phyloP scores from a whole-genome alignment of 1,140 invertebrate genomes.

The Drosophila obscura region DNA sequence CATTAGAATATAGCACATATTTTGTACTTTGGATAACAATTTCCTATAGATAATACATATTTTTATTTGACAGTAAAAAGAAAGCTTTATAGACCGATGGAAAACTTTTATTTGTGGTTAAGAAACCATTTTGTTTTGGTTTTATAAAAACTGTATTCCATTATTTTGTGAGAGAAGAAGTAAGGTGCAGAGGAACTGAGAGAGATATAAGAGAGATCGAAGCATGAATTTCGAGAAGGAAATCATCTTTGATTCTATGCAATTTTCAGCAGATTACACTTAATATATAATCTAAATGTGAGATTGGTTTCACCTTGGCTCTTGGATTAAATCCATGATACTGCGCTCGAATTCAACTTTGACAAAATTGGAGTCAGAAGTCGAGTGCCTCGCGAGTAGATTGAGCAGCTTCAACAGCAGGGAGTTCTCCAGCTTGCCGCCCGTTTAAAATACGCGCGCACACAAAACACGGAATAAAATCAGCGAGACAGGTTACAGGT shows the following conservation, averaged over 20 bases:
- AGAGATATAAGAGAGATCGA: no score
- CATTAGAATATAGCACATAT: no score
- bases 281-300: not conserved
- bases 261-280: not conserved
- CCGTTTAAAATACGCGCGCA: conserved; percentile 15
- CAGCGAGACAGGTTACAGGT: not conserved
- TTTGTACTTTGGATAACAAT: no score
- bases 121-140: no score
- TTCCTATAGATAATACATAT: not conserved
- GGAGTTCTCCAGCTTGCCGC: conserved; percentile 79
- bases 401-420: conserved; percentile 75
- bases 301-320: conserved; percentile 65
- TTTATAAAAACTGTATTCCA: no score
- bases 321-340: conserved; percentile 81
- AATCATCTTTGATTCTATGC: no score
- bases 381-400: conserved; percentile 63
- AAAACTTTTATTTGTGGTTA: no score
- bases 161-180: no score
- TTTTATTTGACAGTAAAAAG: no score
- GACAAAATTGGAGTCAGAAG: conserved; percentile 67
- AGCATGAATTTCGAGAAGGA: no score
- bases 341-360: conserved; percentile 82
- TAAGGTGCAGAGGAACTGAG: no score
- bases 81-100: no score
- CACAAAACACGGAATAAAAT: conserved; percentile 14